Conservation (phyloP, 2,797 vertebrate species). For the Ctenopoma multispine region DNA sequence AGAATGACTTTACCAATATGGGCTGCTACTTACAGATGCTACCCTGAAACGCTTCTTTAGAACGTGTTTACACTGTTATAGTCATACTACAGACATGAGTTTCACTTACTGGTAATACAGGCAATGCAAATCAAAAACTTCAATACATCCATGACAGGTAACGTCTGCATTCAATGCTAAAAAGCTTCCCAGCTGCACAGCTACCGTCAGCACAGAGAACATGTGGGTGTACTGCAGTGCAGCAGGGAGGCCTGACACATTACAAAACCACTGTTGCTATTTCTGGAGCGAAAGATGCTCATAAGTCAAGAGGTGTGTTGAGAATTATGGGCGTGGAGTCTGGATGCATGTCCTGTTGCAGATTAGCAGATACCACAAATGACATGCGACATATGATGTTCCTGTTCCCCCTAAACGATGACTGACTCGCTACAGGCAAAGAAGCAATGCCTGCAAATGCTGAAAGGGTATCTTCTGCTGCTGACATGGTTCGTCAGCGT, state of each 20-base stretch:
- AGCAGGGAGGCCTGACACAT: slow-evolving; percentile 69
- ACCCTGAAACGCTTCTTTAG: neutral
- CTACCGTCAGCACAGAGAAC: slow-evolving; percentile 40
- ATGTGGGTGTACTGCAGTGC: slow-evolving; percentile 75
- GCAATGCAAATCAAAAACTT: slow-evolving; percentile 6
- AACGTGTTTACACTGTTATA: too few species aligned
- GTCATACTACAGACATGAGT: neutral
- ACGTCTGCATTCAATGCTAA: slow-evolving; percentile 44
- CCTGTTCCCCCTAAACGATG: slow-evolving; percentile 21
- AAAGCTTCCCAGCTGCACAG: slow-evolving; percentile 40
- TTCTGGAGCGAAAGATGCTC: slow-evolving; percentile 53
- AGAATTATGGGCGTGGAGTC: slow-evolving; percentile 41
- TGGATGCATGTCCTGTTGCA: slow-evolving; percentile 14
- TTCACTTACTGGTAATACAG: slow-evolving; percentile 1
- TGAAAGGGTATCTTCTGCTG: slow-evolving; percentile 12
- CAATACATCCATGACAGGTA: slow-evolving; percentile 1
- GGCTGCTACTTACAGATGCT: neutral
- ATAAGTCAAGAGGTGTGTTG: slow-evolving; percentile 47
- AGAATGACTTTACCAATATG: neutral
- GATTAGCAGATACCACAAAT: slow-evolving; percentile 33
- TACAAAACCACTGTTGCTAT: slow-evolving; percentile 68
- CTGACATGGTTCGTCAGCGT: neutral
- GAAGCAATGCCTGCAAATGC: slow-evolving; percentile 1
- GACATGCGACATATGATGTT: slow-evolving; percentile 34
- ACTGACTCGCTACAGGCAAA: slow-evolving; percentile 8